A percentile compares a stretch with the other conserved stretches of the same genome.
These are phyloP conservation scores for Macrobrachium rosenbergii DNA, from an alignment of 1,140 invertebrate species.

Conservation along the genomic window DNA sequence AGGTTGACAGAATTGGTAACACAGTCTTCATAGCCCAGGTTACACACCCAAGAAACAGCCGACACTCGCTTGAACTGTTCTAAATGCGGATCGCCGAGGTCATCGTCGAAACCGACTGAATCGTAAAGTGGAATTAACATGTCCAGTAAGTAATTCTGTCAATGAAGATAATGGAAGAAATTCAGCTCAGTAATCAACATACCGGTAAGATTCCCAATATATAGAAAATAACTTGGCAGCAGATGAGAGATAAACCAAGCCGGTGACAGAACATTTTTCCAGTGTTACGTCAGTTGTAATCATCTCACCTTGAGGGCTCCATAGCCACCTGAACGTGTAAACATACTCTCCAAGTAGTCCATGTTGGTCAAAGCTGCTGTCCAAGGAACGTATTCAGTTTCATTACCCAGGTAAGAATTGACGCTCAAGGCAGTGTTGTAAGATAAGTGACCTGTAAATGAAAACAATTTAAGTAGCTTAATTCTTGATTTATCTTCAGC, in stretches of 20 bases:
- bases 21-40: slow-evolving; percentile 66
- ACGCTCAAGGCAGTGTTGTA: slow-evolving; percentile 70
- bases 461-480: not conserved
- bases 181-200: not conserved
- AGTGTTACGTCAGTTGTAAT: no score
- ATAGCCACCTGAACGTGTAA: slow-evolving; percentile 14
- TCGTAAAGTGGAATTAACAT: slow-evolving; percentile 64
- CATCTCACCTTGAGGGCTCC: slow-evolving; percentile 46
- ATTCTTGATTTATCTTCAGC: no score
- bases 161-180: not conserved
- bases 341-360: slow-evolving; percentile 70
- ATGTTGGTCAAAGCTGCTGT: slow-evolving; percentile 68
- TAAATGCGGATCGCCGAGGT: slow-evolving; percentile 57
- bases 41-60: slow-evolving; percentile 59
- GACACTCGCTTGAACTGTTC: slow-evolving; percentile 58
- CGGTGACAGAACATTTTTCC: no score
- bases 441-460: slow-evolving; percentile 66
- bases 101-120: slow-evolving; percentile 59
- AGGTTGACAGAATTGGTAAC: slow-evolving; percentile 65
- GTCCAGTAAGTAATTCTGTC: slow-evolving; percentile 32
- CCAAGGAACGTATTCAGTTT: slow-evolving; percentile 72
- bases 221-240: no score
- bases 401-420: slow-evolving; percentile 70
- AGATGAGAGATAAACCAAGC: no score
- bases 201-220: not conserved